A percentile compares a stretch with the other conserved stretches of the same genome.
Evolutionary conservation across 2,113 vertebrate species (phyloP).

Genomic region (Podocnemis expansa): DNA sequence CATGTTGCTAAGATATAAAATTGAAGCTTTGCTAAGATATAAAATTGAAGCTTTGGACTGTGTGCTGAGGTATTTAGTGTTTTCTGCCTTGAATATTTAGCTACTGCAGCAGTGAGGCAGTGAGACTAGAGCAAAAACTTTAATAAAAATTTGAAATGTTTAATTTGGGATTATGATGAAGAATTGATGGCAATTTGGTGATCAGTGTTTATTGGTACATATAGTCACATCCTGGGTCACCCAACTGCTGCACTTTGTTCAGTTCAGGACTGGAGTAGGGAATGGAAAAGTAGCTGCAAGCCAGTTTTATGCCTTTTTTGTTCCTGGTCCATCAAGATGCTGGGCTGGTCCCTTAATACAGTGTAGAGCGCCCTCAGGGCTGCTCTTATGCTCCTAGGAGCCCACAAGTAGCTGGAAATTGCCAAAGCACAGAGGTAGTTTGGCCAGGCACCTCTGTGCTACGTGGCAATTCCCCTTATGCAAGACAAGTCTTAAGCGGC

Average conservation of each 20-base stretch:
- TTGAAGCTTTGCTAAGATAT: conserved; percentile 16
- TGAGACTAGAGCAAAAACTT: not conserved
- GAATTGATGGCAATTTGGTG: not conserved
- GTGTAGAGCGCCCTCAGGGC: not conserved
- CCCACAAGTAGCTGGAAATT: not conserved
- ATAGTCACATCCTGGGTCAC: not conserved
- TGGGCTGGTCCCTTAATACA: not conserved
- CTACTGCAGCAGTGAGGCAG: not conserved
- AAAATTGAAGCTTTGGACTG: conserved; percentile 5
- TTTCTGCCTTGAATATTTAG: not conserved
- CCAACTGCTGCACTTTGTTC: too few species aligned
- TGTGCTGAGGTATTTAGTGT: not conserved
- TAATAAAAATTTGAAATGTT: not conserved
- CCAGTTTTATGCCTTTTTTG: not conserved
- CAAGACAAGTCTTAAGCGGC: not conserved
- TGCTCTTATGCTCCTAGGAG: not conserved
- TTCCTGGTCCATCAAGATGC: not conserved
- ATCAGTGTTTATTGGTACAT: not conserved
- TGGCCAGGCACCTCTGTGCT: not conserved
- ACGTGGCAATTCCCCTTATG: accelerated
- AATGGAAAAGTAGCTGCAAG: not conserved
- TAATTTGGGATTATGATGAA: not conserved
- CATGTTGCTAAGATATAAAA: conserved; percentile 27
- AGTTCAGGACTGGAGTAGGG: not conserved
- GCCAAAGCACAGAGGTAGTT: not conserved